Evolutionary conservation across 2,113 vertebrate species (phyloP), one percentile per base, ranked within the genome.

Genomic region (Chlorodrepanis virens): DNA sequence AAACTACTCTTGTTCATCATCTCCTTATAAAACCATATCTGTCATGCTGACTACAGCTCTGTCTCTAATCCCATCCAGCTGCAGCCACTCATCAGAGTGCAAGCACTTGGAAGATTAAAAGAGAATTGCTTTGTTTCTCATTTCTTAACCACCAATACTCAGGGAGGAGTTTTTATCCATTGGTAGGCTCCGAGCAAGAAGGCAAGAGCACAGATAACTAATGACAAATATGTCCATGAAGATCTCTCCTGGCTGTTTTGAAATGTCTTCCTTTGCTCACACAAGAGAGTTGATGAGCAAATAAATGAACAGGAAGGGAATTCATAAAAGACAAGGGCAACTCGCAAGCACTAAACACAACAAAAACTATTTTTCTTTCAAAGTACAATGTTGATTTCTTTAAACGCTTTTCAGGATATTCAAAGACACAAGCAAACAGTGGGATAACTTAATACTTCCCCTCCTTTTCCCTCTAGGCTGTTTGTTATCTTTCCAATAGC

Each of bases 81-180:
- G 78, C 17, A 91, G 90, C 85, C 82, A 69, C 82, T 86, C 89
- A 86, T 28, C 70, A 87, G 63, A 93, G 63, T 52, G 27, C 71
- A 96, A 81, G 92, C 78, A 80, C 82, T 96, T 86, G n/a, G 52
- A 87, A 96, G 85, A 95, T 96, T 85, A 88, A 96, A 92, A 91
- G 65, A 64, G 44, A 94, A 93, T 80, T 76, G 76, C 63, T 94
- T 94, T 8, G 21, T 60, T 83, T 93, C 80, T 92, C 35, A 68
- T 87, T 96, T 81, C 88, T 89, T 94, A 90, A 71, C 49, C 72
- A 89, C 86, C 83, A 93, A 6, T 63, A 89, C 64, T 93, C 47
- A 83, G 52, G 63, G 47, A 74, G 72, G 84, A 93, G 37, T 78
- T 81, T 92, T 90, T 39, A 92, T 92, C 57, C 86, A 69, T 5